phyloP scores from a whole-genome alignment of 2,797 vertebrate species.

The Schizopygopsis pylzovi region DNA sequence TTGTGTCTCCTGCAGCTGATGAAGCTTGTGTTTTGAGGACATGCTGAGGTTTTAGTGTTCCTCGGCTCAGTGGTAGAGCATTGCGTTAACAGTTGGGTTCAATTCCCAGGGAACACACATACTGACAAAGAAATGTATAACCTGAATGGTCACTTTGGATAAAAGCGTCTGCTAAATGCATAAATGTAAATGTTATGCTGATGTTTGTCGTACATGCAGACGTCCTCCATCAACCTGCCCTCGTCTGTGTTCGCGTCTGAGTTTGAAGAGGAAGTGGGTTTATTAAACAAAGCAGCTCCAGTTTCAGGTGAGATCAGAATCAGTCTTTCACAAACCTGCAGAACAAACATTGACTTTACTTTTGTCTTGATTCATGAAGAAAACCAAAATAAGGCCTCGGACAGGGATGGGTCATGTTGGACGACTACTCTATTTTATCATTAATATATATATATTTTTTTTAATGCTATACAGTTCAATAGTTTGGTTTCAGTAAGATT shows the following conservation, averaged over 20 bases:
- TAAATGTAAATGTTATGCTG: background rate
- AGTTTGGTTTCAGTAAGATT: background rate
- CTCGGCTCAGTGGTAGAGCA: no score
- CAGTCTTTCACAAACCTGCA: background rate
- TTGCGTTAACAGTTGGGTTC: no score
- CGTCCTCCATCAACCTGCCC: constrained; percentile 85
- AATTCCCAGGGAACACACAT: no score
- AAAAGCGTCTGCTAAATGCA: no score
- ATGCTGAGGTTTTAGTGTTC: background rate
- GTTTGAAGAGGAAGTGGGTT: constrained; percentile 96
- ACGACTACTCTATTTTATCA: no score
- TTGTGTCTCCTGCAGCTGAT: background rate
- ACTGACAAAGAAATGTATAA: no score
- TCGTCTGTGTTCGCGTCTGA: constrained; percentile 97
- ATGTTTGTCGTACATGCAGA: constrained; percentile 69
- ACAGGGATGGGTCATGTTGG: background rate
- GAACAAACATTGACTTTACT: background rate
- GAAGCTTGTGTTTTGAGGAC: background rate
- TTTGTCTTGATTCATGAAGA: background rate
- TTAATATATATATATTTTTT: background rate
- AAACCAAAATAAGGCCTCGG: background rate
- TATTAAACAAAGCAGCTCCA: constrained; percentile 97
- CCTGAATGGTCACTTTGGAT: no score
- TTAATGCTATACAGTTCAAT: background rate
- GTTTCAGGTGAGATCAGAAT: constrained; percentile 83